These are phyloP conservation scores for Condylostylus longicornis DNA, from an alignment of 1,140 invertebrate genomes.

Conservation along the genomic window DNA sequence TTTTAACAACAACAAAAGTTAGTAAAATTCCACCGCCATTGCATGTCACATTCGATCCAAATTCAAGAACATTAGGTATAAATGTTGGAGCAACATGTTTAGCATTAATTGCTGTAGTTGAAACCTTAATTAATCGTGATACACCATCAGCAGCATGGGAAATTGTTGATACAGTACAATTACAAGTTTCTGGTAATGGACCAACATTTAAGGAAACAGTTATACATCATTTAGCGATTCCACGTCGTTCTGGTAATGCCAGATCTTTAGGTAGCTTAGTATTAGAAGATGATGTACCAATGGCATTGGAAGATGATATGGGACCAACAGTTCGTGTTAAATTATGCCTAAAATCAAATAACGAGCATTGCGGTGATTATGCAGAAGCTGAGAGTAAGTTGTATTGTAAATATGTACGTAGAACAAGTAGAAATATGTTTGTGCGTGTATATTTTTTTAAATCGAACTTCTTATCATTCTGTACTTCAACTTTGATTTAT, in stretches of 20 bases:
- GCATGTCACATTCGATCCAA: constrained; percentile 65
- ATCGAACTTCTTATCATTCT: too few relatives aligned
- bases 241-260: constrained; percentile 27
- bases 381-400: constrained; percentile 64
- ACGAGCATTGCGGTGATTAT: constrained; percentile 68
- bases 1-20: constrained; percentile 60
- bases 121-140: constrained; percentile 43
- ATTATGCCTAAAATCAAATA: constrained; percentile 59
- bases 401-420: constrained; percentile 2
- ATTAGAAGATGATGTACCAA: constrained; percentile 30
- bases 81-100: constrained; percentile 60
- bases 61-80: constrained; percentile 54
- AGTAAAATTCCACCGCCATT: constrained; percentile 68
- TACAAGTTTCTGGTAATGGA: constrained; percentile 49
- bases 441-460: constrained; percentile 1
- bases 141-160: constrained; percentile 46
- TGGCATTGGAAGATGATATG: constrained; percentile 37
- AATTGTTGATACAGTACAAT: constrained; percentile 48
- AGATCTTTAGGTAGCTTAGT: constrained; percentile 34
- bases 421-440: too few relatives aligned
- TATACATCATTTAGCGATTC: constrained; percentile 38
- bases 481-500: too few relatives aligned
- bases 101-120: constrained; percentile 53
- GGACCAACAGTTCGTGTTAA: constrained; percentile 56
- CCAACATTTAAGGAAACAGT: constrained; percentile 51